Conservation (phyloP, 2,113 vertebrate genomes). For the Daubentonia madagascariensis region DNA sequence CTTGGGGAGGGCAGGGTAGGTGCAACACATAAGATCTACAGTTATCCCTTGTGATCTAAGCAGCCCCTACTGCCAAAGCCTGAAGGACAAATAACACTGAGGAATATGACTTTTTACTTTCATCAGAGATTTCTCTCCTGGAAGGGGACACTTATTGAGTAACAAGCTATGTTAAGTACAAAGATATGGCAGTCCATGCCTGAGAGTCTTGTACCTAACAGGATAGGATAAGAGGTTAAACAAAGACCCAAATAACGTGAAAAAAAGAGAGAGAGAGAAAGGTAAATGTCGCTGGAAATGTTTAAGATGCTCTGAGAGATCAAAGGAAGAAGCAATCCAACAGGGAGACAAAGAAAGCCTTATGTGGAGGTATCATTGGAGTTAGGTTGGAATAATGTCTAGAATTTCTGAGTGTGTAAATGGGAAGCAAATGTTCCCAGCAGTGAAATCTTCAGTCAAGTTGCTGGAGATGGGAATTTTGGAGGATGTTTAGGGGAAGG, state of each 20-base stretch:
- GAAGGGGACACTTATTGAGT: neutral
- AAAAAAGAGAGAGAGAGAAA: neutral
- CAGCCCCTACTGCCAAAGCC: neutral
- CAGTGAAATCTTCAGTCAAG: neutral
- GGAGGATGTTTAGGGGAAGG: neutral
- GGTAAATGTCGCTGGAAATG: neutral
- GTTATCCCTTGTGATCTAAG: neutral
- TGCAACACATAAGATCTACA: neutral
- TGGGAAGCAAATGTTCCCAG: neutral
- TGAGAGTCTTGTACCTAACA: neutral
- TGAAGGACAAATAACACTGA: neutral
- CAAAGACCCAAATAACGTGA: neutral
- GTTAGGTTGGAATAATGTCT: neutral
- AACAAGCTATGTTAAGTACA: neutral
- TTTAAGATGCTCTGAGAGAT: slow-evolving; percentile 18
- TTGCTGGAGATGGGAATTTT: neutral
- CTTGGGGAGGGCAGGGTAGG: neutral
- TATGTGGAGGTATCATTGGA: neutral
- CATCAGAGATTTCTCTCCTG: neutral
- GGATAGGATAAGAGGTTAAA: slow-evolving; percentile 24
- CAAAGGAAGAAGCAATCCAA: slow-evolving; percentile 9
- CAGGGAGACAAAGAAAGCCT: neutral
- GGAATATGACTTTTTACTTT: neutral
- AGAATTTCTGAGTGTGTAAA: neutral
- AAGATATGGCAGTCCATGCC: neutral